These are phyloP conservation scores for Heterodera filipjevi DNA, from an alignment of 2,888 invertebrate species.

Conservation along the genomic window DNA sequence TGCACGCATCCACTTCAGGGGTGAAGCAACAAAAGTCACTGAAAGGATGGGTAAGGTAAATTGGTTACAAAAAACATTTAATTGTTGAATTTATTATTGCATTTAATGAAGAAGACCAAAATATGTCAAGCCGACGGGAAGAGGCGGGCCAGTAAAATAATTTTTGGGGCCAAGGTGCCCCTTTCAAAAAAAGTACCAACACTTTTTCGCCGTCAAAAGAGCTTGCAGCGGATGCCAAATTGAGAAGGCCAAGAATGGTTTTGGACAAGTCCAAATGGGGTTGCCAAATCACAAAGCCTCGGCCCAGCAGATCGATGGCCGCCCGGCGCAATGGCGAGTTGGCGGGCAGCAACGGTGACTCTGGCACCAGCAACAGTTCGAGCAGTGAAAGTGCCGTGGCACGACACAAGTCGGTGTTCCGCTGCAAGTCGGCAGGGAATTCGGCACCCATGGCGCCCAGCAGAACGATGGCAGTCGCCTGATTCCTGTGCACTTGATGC, in stretches of 20 bases:
- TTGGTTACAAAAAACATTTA: no score
- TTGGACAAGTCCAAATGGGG: constrained; percentile 91
- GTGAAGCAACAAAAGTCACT: not conserved
- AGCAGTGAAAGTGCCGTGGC: constrained; percentile 79
- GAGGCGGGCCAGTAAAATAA: no score
- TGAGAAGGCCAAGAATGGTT: constrained; percentile 81
- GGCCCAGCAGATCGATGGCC: constrained; percentile 92
- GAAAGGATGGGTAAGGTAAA: no score
- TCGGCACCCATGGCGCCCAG: constrained; percentile 96
- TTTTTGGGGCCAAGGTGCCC: not conserved
- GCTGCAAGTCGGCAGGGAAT: constrained; percentile 87
- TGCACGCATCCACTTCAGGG: constrained; percentile 92
- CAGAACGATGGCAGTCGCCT: constrained; percentile 93
- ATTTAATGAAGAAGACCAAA: no score
- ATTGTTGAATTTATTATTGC: no score
- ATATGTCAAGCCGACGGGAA: no score
- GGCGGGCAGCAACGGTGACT: constrained; percentile 81
- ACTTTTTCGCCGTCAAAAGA: constrained; percentile 60
- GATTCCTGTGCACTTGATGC: constrained; percentile 78
- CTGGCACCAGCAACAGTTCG: constrained; percentile 86
- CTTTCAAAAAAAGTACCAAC: not conserved
- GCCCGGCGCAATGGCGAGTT: constrained; percentile 90
- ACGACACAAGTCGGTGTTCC: constrained; percentile 58
- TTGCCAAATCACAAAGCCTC: constrained; percentile 89
- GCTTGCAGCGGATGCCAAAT: constrained; percentile 67